These are phyloP conservation scores for Campylomormyrus numenius DNA, from an alignment of 2,113 vertebrate genomes.

Conservation along the genomic window DNA sequence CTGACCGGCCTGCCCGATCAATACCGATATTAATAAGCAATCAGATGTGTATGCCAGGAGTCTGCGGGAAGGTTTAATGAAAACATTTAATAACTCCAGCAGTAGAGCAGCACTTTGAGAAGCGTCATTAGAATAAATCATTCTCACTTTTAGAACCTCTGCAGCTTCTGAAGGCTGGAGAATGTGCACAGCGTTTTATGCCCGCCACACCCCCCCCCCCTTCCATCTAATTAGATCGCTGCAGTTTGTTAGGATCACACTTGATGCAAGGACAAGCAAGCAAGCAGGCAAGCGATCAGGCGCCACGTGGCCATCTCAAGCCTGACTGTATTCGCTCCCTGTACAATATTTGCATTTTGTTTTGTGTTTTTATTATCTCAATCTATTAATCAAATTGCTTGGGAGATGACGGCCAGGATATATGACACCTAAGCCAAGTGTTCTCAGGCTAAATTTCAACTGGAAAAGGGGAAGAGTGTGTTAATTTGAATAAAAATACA, in stretches of 20 bases:
- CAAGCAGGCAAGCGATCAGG: background rate
- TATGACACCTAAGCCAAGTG: background rate
- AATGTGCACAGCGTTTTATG: background rate
- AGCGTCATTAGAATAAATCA: background rate
- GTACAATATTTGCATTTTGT: background rate
- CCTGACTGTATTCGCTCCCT: background rate
- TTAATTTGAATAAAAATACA: background rate
- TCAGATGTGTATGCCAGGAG: conserved; percentile 13
- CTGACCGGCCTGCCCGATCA: conserved; percentile 25
- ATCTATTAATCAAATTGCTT: background rate
- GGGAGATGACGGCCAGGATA: background rate
- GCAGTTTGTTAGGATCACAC: background rate
- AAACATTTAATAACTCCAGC: conserved; percentile 15
- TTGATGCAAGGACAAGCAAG: background rate
- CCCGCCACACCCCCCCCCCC: background rate
- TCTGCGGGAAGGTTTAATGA: conserved; percentile 15
- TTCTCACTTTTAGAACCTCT: background rate
- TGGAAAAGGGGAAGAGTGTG: background rate
- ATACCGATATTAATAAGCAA: conserved; percentile 37
- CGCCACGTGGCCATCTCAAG: background rate
- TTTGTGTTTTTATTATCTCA: background rate
- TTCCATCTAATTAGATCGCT: background rate
- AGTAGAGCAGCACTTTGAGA: background rate
- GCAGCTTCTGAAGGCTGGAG: background rate
- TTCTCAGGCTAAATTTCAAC: background rate